These are phyloP conservation scores for Cyclopterus lumpus DNA, from an alignment of 2,797 vertebrate species.

Conservation along the genomic window DNA sequence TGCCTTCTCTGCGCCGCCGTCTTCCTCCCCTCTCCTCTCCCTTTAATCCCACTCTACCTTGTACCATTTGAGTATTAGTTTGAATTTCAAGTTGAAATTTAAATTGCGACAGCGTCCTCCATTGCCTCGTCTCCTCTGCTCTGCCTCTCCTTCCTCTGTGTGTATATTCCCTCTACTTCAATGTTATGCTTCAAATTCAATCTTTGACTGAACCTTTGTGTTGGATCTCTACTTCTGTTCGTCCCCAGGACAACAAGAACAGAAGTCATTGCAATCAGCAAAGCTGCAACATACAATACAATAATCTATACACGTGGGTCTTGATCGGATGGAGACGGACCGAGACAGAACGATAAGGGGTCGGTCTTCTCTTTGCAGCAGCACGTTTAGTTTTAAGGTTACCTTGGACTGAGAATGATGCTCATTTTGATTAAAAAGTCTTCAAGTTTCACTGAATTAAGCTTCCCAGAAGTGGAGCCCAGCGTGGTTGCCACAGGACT, in stretches of 20 bases:
- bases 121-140: not conserved
- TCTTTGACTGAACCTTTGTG: conserved; percentile 2
- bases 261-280: not conserved
- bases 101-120: conserved; percentile 6
- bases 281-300: not conserved
- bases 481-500: too few species aligned
- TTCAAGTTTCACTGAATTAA: not conserved
- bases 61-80: conserved; percentile 7
- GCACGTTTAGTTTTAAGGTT: not conserved
- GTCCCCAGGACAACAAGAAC: not conserved
- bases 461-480: too few species aligned
- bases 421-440: not conserved
- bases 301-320: not conserved
- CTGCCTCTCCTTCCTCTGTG: conserved; percentile 22
- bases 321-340: not conserved
- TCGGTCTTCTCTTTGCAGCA: not conserved
- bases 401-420: not conserved
- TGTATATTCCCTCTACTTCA: conserved; percentile 23
- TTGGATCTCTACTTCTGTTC: not conserved
- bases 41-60: conserved; percentile 38
- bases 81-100: conserved; percentile 32
- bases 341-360: not conserved
- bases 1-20: not conserved
- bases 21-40: not conserved
- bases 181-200: conserved; percentile 31